These are phyloP conservation scores for Agyllia agylla DNA, from an alignment of 2,888 invertebrate genomes.

Conservation along the genomic window DNA sequence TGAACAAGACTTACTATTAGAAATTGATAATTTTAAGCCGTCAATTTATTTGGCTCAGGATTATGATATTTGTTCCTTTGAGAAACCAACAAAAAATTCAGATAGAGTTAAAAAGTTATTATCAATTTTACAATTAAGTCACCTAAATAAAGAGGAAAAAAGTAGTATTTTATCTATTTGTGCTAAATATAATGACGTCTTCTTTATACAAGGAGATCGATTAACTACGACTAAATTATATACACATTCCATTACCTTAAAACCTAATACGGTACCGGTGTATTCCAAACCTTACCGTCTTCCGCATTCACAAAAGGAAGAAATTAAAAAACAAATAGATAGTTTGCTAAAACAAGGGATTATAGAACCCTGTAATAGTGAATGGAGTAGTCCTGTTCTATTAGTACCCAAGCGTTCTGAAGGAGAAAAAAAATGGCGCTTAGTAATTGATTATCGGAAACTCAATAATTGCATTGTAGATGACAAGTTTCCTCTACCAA, in stretches of 20 bases:
- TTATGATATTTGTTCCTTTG: conserved; percentile 33
- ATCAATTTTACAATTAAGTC: conserved; percentile 13
- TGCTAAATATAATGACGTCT: conserved; percentile 55
- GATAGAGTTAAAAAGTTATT: conserved; percentile 31
- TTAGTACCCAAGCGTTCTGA: too few species aligned
- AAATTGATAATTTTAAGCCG: conserved; percentile 21
- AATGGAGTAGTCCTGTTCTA: conserved; percentile 43
- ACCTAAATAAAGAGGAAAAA: conserved; percentile 29
- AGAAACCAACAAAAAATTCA: neutral
- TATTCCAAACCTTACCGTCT: neutral
- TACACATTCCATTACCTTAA: conserved; percentile 40
- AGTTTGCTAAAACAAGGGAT: conserved; percentile 33
- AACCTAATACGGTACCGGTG: conserved; percentile 41
- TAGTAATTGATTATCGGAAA: conserved; percentile 48
- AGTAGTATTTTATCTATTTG: conserved; percentile 41
- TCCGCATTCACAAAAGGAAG: conserved; percentile 39
- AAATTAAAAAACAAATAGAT: conserved; percentile 47
- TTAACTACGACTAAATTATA: conserved; percentile 45
- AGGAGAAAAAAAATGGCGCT: conserved; percentile 31
- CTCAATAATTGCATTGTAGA: conserved; percentile 41
- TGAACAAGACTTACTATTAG: conserved; percentile 24
- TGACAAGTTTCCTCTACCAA: conserved; percentile 45
- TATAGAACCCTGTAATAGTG: conserved; percentile 31
- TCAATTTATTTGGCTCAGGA: conserved; percentile 11
- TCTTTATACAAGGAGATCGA: conserved; percentile 53